Evolutionary conservation across 2,797 vertebrate genomes (phyloP), one percentile per base, ranked within the genome.

Genomic region (Sebastes hubbsi): DNA sequence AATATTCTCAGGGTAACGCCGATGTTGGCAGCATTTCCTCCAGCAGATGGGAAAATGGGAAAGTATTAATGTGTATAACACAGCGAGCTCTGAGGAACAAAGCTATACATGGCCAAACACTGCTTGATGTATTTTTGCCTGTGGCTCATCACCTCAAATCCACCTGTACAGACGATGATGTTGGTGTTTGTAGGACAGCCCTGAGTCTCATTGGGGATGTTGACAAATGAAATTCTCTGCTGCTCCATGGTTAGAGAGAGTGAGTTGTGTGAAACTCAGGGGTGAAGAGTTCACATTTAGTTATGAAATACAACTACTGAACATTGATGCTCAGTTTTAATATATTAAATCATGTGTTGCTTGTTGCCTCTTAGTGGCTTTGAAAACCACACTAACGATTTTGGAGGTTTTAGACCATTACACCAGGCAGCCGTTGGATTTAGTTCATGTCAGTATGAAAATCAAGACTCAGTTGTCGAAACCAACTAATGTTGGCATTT

Each of bases 11-110:
- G 72, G 59, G 25, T 81, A 81, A 81, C 62, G 64, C 68, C 58
- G 32, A 10, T 8, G 52, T 66, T 83, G 78, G 75, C 85, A 79
- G 70, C 24, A 29, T 78, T 81, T 83, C 61, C 69, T 79, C 69
- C 75, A 84, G 81, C 78, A 82, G 72, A 81, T 88, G 77, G 83
- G 74, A 83, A 85, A 76, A 86, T 55, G 72, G 75, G 72, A 83
- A 74, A 55, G 64, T 78, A 64, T 83, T 72, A 74, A 75, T 77
- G 75, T 72, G 59, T 70, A 32, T 49, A 72, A 61, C 63, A 83
- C 27, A 82, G 71, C 8, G 3, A 77, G 64, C 14, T 64, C 73
- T 22, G 29, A 72, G 73, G 59, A 82, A 86, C 60, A 71, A 61
- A 66, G 72, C 20, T 25, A 55, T 83, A 61, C 3, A 22, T 36